Conservation (phyloP, 2,113 vertebrate species). For the Acrocephalus arundinaceus region DNA sequence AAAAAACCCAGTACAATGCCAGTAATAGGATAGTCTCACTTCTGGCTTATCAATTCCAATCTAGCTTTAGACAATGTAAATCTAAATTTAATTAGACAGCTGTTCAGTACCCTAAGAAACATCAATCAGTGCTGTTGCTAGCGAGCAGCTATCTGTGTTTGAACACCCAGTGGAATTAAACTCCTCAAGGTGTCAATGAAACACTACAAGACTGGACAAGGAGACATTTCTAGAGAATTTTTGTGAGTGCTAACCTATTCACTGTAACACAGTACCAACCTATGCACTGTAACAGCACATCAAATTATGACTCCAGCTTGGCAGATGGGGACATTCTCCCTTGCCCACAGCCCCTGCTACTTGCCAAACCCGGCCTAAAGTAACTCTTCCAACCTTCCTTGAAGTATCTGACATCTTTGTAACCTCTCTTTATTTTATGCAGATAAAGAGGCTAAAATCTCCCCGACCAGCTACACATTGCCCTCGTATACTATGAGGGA, state of each 20-base stretch:
- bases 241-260: fast-evolving
- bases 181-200: not conserved
- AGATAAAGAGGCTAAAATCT: not conserved
- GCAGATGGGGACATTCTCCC: not conserved
- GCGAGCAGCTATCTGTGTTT: not conserved
- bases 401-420: not conserved
- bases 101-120: not conserved
- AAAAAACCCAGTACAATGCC: not conserved
- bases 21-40: slow-evolving; percentile 7
- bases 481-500: not conserved
- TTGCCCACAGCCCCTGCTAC: not conserved
- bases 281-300: not conserved
- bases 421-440: not conserved
- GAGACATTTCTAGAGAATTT: not conserved
- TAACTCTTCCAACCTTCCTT: not conserved
- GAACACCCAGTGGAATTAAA: not conserved
- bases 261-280: not conserved
- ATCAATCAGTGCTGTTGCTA: not conserved
- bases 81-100: slow-evolving; percentile 53
- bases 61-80: slow-evolving; percentile 3
- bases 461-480: not conserved
- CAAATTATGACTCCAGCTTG: not conserved
- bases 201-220: not conserved
- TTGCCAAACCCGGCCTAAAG: not conserved
- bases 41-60: slow-evolving; percentile 15